Evolutionary conservation across 2,797 vertebrate species (phyloP), one percentile per base, ranked within the genome.

Genomic region (Saxicola maurus): DNA sequence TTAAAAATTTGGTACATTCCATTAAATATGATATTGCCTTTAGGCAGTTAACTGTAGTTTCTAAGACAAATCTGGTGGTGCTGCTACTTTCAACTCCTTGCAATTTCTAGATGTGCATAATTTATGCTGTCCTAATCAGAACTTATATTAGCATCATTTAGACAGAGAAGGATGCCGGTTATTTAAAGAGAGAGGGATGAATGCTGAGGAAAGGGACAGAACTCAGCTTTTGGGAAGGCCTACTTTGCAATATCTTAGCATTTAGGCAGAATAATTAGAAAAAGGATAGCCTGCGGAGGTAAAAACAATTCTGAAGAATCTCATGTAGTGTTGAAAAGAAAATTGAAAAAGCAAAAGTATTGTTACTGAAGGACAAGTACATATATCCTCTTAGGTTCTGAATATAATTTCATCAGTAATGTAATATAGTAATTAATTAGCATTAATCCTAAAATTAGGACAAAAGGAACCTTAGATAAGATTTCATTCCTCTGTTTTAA

Each of bases 101-200:
- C 21, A 75, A 49, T 90, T 90, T 93, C 77, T 72, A 80, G n/a
- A n/a, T 48, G 75, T 59, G 30, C 48, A 91, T 90, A 90, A 87
- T 92, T 93, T 90, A 91, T 20, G 5, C 38, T 48, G 16, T 56
- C 7, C 48, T 94, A 89, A 82, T 68, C 85, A 73, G 79, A 60
- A 77, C 66, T 81, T 72, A 25, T 57, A 77, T 90, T 78, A 73
- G 30, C 43, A 56, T 72, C 16, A 43, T 66, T 86, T 76, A 80
- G 77, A 61, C 16, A 53, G 65, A 74, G 53, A 55, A 82, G 24
- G 37, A 78, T 61, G 37, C 18, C n/a, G 12, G 51, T 61, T 89
- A 80, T 76, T 94, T 87, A 74, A 84, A 76, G 40, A 65, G 31
- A 21, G 25, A n/a, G 38, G 45, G 27, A 74, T 33, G 25, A 73